phyloP scores from a whole-genome alignment of 2,888 invertebrate genomes.

The Plebejus anna region DNA sequence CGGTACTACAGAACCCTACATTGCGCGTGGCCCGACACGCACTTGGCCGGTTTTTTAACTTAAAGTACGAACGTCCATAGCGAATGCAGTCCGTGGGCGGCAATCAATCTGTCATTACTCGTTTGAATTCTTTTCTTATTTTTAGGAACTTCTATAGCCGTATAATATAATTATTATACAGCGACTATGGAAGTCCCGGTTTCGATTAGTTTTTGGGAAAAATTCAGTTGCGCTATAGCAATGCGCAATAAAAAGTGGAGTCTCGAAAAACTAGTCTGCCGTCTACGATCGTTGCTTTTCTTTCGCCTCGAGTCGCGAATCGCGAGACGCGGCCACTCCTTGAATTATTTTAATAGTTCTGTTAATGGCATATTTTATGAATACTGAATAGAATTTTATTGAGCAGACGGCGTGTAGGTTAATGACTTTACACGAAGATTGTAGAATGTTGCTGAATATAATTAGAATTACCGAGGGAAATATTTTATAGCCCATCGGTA shows the following conservation, averaged over 20 bases:
- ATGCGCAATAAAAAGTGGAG: background rate
- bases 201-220: background rate
- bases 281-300: background rate
- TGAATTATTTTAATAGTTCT: constrained; percentile 17
- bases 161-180: background rate
- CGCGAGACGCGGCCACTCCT: constrained; percentile 5
- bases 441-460: background rate
- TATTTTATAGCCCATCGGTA: background rate
- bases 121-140: constrained; percentile 23
- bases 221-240: background rate
- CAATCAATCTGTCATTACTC: constrained; percentile 28
- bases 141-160: background rate
- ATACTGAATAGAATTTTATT: constrained; percentile 8
- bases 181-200: background rate
- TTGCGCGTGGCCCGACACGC: no score
- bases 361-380: constrained; percentile 17
- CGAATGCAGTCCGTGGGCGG: constrained; percentile 26
- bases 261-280: background rate
- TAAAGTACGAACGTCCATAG: constrained; percentile 27
- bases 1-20: no score
- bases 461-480: background rate
- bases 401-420: constrained; percentile 16
- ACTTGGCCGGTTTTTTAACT: background rate
- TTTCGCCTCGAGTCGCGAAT: background rate
- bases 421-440: constrained; percentile 14